Conservation (phyloP, 2,113 vertebrate species). For the Cervus canadensis region DNA sequence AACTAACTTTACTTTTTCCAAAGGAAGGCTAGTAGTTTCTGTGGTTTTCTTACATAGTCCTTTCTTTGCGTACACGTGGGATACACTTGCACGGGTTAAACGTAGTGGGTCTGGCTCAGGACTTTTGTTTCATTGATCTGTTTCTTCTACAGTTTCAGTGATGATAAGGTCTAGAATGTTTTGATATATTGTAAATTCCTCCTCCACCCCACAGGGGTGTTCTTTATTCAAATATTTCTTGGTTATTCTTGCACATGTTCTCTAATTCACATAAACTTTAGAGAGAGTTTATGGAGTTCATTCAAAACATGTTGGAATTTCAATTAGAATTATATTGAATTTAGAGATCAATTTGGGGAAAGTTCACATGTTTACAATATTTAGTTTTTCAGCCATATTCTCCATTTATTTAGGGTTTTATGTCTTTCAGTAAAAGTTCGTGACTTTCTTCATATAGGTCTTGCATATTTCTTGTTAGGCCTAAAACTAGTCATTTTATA, state of each 20-base stretch:
- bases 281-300: not conserved
- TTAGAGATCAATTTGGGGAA: not conserved
- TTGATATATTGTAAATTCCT: not conserved
- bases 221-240: conserved; percentile 10
- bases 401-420: conserved; percentile 4
- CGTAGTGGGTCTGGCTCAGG: not conserved
- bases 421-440: not conserved
- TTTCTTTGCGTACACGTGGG: not conserved
- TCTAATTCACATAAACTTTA: not conserved
- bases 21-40: not conserved
- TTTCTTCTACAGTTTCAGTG: not conserved
- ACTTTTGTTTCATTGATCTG: not conserved
- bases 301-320: conserved; percentile 17
- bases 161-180: conserved; percentile 1
- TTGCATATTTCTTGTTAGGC: not conserved
- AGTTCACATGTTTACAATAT: not conserved
- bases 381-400: not conserved
- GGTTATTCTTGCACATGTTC: not conserved
- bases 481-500: conserved; percentile 20
- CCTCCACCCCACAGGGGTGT: not conserved
- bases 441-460: not conserved
- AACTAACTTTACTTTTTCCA: not conserved
- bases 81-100: not conserved
- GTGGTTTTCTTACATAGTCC: not conserved
- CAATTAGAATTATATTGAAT: not conserved